Evolutionary conservation across 2,113 vertebrate species (phyloP), one percentile per base, ranked within the genome.

Genomic region (Tiliqua scincoides): DNA sequence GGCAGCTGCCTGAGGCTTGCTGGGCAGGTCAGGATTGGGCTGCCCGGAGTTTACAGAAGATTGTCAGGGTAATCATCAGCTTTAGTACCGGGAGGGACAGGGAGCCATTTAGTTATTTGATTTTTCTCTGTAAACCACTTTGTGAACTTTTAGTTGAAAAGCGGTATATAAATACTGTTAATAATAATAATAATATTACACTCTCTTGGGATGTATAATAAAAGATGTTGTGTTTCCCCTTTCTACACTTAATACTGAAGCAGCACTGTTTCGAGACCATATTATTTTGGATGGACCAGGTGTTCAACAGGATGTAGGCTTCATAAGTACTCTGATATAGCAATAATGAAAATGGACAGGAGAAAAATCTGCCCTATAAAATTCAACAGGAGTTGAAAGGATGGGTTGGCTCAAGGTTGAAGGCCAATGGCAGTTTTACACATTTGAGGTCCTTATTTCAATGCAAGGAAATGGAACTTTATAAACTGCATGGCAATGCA

Each of bases 191-290:
- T n/a, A n/a, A n/a, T n/a, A n/a, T n/a, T n/a, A n/a, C n/a, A 0
- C 9, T 43, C 43, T 85, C 86, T 74, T 77, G 87, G 91, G 91
- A 92, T 93, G 93, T 92, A 90, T 35, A 82, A 62, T 68, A 79
- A 72, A 80, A 62, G 78, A 48, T 18, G 17, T 67, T 0, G 27
- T 52, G 35, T 37, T 72, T 37, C 40, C 18, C 18, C 35, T 72
- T 92, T 79, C 84, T 75, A 27, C 11, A 37, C 62, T n/a, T 52
- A 68, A 32, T 21, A 52, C 21, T 72, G 35, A 61, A 62, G 25
- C 11, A 37, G 17, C 25, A 9, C 2, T 61, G 25, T 6, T 37
- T 73, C 54, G 6, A 7, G 17, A 27, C 21, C 25, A 21, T 62
- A 25, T 6, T 72, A 14, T 40, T 59, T 40, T 14, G 25, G 23